Evolutionary conservation across 2,888 invertebrate genomes (phyloP).

Genomic region (Melanostoma scalare): DNA sequence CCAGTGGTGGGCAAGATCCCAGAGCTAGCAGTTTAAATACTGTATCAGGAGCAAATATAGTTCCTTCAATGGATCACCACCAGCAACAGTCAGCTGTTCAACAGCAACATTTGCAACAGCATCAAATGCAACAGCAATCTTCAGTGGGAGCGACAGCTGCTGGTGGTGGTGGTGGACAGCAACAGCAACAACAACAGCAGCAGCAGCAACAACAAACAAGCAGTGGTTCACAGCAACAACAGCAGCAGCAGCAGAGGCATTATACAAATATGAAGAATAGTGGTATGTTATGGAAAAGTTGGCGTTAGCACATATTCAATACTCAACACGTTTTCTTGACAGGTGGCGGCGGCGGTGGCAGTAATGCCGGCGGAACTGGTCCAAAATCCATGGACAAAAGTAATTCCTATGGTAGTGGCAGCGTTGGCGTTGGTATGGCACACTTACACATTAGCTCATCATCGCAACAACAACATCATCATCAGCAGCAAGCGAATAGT

Average conservation of each 20-base stretch:
- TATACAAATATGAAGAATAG: conserved; percentile 68
- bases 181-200: conserved; percentile 59
- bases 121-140: conserved; percentile 75
- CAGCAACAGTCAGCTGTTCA: conserved; percentile 75
- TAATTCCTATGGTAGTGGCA: conserved; percentile 75
- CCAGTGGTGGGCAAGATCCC: conserved; percentile 71
- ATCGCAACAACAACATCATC: conserved; percentile 77
- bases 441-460: conserved; percentile 78
- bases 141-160: conserved; percentile 45
- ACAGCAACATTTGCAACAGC: conserved; percentile 76
- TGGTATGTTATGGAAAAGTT: conserved; percentile 72
- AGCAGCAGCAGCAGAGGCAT: conserved; percentile 59
- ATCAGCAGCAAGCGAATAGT: conserved; percentile 65
- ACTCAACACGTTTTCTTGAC: conserved; percentile 72
- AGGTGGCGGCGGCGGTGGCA: conserved; percentile 63
- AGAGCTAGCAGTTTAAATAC: conserved; percentile 69
- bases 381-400: conserved; percentile 77
- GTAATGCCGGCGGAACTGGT: conserved; percentile 48
- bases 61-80: conserved; percentile 77
- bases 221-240: conserved; percentile 72
- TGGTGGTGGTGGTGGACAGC: conserved; percentile 57
- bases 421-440: conserved; percentile 73
- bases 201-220: conserved; percentile 72
- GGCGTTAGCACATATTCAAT: conserved; percentile 70
- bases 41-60: conserved; percentile 47